phyloP scores from a whole-genome alignment of 2,797 vertebrate genomes.

The Ctenopoma kingsleyae region DNA sequence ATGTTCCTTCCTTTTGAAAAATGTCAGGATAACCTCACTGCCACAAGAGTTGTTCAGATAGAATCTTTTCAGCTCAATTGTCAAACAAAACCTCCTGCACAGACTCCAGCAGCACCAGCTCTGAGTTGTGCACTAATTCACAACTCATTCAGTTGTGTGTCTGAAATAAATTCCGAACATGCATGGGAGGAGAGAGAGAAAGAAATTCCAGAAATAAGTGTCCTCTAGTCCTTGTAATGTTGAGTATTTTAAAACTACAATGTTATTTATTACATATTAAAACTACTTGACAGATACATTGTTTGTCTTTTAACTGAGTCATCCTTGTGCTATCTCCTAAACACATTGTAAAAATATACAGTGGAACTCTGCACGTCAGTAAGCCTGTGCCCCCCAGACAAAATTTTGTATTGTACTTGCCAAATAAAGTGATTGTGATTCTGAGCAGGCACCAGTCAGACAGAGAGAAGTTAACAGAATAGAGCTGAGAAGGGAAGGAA shows the following conservation, averaged over 20 bases:
- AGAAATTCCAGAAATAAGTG: slow-evolving; percentile 15
- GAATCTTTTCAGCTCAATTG: slow-evolving; percentile 14
- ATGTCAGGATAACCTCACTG: slow-evolving; percentile 26
- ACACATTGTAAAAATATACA: slow-evolving; percentile 3
- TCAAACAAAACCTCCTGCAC: slow-evolving; percentile 12
- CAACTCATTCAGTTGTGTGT: neutral
- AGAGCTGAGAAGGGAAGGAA: slow-evolving; percentile 12
- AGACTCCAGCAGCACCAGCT: slow-evolving; percentile 5
- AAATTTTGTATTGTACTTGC: neutral
- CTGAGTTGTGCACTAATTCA: slow-evolving; percentile 2
- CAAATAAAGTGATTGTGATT: slow-evolving; percentile 41
- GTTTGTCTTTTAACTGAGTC: neutral
- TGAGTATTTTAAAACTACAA: neutral
- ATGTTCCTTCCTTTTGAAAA: slow-evolving; percentile 19
- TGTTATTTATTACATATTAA: neutral
- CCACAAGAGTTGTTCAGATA: slow-evolving; percentile 16
- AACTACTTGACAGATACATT: neutral
- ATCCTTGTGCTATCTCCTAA: neutral
- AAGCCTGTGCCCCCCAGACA: neutral
- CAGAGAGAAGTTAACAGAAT: slow-evolving; percentile 32
- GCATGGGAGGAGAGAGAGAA: neutral
- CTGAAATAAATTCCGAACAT: slow-evolving; percentile 26
- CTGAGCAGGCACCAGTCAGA: slow-evolving; percentile 29
- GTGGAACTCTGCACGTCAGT: neutral
- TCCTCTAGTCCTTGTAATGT: neutral